These are phyloP conservation scores for Acinonyx jubatus DNA, from an alignment of 2,113 vertebrate genomes.

Conservation along the genomic window DNA sequence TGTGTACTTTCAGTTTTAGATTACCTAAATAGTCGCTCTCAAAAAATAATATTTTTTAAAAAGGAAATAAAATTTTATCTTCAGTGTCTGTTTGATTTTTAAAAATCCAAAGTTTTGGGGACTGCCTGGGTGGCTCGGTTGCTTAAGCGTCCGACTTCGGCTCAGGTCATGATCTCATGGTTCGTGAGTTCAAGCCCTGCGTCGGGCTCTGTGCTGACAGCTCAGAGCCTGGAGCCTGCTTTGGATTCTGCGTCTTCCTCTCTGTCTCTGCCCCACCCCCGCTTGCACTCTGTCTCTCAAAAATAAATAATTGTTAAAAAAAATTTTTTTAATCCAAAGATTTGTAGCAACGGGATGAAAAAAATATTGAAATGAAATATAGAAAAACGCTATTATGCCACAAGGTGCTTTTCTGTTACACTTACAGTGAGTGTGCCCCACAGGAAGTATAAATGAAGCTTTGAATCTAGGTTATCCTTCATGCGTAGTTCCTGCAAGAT, in stretches of 20 bases:
- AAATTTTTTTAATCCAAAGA: neutral
- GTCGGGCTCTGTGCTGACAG: no score
- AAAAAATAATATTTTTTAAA: conserved; percentile 21
- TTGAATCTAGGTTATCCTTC: neutral
- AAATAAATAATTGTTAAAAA: no score
- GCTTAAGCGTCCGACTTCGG: no score
- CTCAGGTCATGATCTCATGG: no score
- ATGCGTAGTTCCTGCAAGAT: neutral
- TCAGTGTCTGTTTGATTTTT: neutral
- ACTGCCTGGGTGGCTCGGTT: no score
- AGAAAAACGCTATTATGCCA: neutral
- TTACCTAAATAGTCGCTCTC: neutral
- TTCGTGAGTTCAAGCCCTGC: no score
- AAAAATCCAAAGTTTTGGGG: neutral
- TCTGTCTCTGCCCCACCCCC: no score
- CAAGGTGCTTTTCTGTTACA: neutral
- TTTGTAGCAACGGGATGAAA: neutral
- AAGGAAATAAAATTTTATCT: neutral
- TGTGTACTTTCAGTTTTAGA: conserved; percentile 5
- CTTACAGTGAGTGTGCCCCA: neutral
- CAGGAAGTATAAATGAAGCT: neutral
- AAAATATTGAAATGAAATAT: conserved; percentile 33
- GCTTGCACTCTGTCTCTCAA: no score
- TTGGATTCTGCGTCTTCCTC: no score
- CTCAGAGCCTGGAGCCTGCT: no score